Evolutionary conservation across 2,888 invertebrate species (phyloP), one percentile per base, ranked within the genome.

Genomic region (Melangyna quadrimaculata): DNA sequence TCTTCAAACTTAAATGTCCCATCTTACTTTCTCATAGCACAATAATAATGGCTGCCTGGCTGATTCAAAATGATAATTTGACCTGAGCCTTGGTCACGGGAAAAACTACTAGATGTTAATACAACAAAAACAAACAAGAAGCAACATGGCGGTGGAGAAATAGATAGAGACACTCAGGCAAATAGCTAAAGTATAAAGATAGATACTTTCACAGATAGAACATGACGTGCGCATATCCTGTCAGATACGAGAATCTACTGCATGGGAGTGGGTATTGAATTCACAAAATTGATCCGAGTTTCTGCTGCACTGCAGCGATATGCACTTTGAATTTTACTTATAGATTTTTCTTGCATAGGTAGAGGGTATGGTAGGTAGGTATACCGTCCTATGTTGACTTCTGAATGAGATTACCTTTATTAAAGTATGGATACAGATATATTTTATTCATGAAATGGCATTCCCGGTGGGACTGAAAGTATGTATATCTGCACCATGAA

Each of bases 391-490:
- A 19, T 48, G n/a, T 27, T 80, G 57, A 17, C 57, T 65, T 69
- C 67, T 74, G 77, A 65, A 84, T 48, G 57, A 51, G 79, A 84
- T 71, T 84, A 75, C 74, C 79, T 71, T 59, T 29, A 27, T 63
- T 57, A 57, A 72, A 71, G 70, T 27, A 70, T 71, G 78, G 53
- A 45, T 45, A 40, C 35, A 19, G 29, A 22, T 63, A 43, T 84
- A 80, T 80, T 80, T 84, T 84, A 84, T 84, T 84, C 80, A 84
- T 84, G 40, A 75, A 80, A 84, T 84, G 67, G 59, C 74, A 67
- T 83, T 67, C 48, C 72, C 61, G 32, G 24, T 55, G 63, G 57
- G 63, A 45, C 27, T 61, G 12, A 19, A 32, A n/a, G 61, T 40
- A n/a, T n/a, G n/a, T n/a, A n/a, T n/a, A n/a, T 43, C 32, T 65